A percentile compares a stretch with the other conserved stretches of the same genome.
These are phyloP conservation scores for Pagetopsis macropterus DNA, from an alignment of 2,797 vertebrate species.

Conservation along the genomic window DNA sequence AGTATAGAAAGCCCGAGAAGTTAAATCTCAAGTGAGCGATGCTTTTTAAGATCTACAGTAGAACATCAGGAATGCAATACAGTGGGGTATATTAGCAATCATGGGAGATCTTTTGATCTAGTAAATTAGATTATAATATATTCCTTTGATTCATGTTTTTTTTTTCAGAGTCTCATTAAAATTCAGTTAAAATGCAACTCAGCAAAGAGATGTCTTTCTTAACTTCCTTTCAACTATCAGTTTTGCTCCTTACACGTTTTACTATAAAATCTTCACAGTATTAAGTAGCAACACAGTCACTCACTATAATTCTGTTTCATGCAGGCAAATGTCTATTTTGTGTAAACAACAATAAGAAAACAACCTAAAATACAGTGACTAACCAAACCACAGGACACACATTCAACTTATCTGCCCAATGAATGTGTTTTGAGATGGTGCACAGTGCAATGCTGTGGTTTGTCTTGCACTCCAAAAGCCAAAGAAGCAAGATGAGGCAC, in stretches of 20 bases:
- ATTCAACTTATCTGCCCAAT: slow-evolving; percentile 12
- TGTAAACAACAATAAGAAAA: slow-evolving; percentile 37
- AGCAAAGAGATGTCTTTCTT: slow-evolving; percentile 79
- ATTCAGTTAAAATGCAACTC: slow-evolving; percentile 79
- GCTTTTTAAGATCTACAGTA: slow-evolving; percentile 75
- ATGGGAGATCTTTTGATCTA: slow-evolving; percentile 82
- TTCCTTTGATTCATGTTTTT: slow-evolving; percentile 80
- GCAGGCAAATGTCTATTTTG: neutral
- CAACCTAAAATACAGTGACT: slow-evolving; percentile 26
- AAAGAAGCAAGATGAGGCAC: slow-evolving; percentile 39
- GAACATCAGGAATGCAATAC: slow-evolving; percentile 75
- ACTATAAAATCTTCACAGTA: slow-evolving; percentile 19
- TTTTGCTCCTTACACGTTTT: slow-evolving; percentile 41
- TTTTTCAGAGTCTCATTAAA: slow-evolving; percentile 77
- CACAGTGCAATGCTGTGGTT: slow-evolving; percentile 63
- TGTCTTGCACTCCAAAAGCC: slow-evolving; percentile 58
- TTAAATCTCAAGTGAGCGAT: slow-evolving; percentile 69
- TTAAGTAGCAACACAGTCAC: neutral
- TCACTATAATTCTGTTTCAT: neutral
- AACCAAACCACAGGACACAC: slow-evolving; percentile 49
- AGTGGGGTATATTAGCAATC: slow-evolving; percentile 79
- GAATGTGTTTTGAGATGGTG: slow-evolving; percentile 41
- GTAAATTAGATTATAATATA: slow-evolving; percentile 85
- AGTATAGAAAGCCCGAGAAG: slow-evolving; percentile 58
- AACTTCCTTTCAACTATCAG: slow-evolving; percentile 61